Base-by-base conservation (phyloP, 2,113 vertebrate species). In the Coturnix japonica region DNA sequence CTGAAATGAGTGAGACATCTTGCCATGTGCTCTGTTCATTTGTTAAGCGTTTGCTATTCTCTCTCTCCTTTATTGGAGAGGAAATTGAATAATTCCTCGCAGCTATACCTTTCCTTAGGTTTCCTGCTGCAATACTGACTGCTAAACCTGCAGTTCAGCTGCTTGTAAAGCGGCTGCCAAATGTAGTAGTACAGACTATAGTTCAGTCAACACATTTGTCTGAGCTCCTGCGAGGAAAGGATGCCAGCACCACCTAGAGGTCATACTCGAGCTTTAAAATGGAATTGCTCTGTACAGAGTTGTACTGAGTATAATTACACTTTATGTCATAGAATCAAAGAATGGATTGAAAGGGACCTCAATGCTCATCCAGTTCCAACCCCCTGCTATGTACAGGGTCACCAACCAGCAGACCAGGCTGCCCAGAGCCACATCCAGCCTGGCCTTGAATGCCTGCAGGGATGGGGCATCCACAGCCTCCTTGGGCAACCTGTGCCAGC, bases 171-270 rank as follows among this genome's bases (percentile, higher is more conserved):
- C 3, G 8, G 18, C 59, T 83, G 64, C 54, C 23, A 15, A 31
- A 64, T 47, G 9, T 12, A 17, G 17, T 16, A 46, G 25, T 60
- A 6, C 31, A 3, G 31, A 14, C 15, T 5, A 6, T 0, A 7
- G 10, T 22, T 61, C 7, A 30, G 16, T 11, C 10, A 44, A 5
- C 13, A 21, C 5, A 5, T 33, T 6, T 16, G 37, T 53, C 17
- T 54, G 20, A 11, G 7, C 16, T 86, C 4, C 2, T 46, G 90
- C 61, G 78, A 3, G 14, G 41, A 23, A 26, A 14, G 76, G 46
- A 7, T 80, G n/a, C 25, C 76, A 95, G 93, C 94, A 90, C 94
- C 95, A 95, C 69, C 95, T 95, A 83, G 87, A 75, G 95, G 94
- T 44, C 51, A 5, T 26, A 14, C 35, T 60, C 17, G 6, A 11